Conservation (phyloP, 2,113 vertebrate genomes). For the Ciconia stormi region DNA sequence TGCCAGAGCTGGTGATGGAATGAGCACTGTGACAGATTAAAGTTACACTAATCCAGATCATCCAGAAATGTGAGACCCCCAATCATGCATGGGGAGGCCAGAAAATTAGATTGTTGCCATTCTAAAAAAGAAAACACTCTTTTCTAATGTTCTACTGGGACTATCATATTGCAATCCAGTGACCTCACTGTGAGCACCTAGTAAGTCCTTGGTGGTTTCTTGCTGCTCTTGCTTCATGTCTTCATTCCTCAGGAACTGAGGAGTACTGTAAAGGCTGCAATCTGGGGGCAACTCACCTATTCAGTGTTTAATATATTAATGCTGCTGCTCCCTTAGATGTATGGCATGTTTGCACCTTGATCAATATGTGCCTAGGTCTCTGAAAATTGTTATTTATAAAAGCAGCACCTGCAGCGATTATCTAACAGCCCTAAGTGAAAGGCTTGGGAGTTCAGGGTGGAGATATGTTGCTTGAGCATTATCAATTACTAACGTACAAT, state of each 20-base stretch:
- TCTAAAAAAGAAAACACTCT: neutral
- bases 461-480: neutral
- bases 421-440: neutral
- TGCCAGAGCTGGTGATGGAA: conserved; percentile 32
- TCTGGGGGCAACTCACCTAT: neutral
- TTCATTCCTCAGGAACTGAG: neutral
- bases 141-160: neutral
- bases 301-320: neutral
- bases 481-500: neutral
- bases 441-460: neutral
- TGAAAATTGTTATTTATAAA: neutral
- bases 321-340: neutral
- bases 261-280: neutral
- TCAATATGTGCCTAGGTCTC: neutral
- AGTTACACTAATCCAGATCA: conserved; percentile 55
- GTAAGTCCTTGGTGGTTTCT: neutral
- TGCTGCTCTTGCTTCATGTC: neutral
- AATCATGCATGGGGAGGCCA: neutral
- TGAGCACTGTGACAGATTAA: conserved; percentile 26
- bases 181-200: neutral
- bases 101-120: neutral
- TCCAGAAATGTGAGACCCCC: conserved; percentile 40
- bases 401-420: neutral
- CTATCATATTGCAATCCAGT: neutral
- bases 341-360: neutral